Evolutionary conservation across 2,888 invertebrate genomes (phyloP).

Genomic region (Galerucella calmariensis): DNA sequence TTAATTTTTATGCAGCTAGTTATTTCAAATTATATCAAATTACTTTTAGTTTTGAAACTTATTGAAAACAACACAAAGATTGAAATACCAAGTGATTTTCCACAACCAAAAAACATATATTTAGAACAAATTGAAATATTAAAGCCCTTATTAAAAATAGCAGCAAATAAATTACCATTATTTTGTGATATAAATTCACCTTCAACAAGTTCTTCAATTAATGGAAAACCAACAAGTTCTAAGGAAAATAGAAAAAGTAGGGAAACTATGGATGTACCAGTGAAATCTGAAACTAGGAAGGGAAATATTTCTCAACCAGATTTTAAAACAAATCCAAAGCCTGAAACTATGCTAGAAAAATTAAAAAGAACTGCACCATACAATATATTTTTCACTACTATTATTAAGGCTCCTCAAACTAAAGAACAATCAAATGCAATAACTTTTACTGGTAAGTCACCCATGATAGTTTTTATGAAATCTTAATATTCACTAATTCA

Average conservation of each 20-base stretch:
- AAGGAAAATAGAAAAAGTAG: background rate
- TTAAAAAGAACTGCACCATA: conserved; percentile 77
- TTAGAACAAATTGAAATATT: conserved; percentile 72
- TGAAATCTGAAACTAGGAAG: background rate
- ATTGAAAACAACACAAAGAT: conserved; percentile 66
- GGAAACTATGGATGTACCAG: background rate
- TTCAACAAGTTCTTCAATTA: conserved; percentile 11
- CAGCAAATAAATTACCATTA: background rate
- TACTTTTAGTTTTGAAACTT: conserved; percentile 73
- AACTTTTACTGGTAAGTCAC: conserved; percentile 72
- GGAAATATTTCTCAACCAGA: background rate
- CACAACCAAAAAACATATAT: conserved; percentile 68
- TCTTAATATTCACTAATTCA: background rate
- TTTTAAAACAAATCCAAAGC: background rate
- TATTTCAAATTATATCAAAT: conserved; percentile 7
- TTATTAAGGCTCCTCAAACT: conserved; percentile 73
- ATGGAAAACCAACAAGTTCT: background rate
- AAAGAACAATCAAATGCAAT: conserved; percentile 74
- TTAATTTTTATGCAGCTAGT: background rate
- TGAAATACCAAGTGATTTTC: conserved; percentile 69
- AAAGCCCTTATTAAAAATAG: conserved; percentile 47
- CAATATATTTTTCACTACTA: conserved; percentile 79
- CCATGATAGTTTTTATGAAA: background rate
- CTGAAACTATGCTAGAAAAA: conserved; percentile 74
- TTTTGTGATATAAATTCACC: background rate